Percentiles rank a stretch among this genome's conserved stretches.
phyloP scores from a whole-genome alignment of 2,797 vertebrate genomes.

The Acanthurus lineatus region DNA sequence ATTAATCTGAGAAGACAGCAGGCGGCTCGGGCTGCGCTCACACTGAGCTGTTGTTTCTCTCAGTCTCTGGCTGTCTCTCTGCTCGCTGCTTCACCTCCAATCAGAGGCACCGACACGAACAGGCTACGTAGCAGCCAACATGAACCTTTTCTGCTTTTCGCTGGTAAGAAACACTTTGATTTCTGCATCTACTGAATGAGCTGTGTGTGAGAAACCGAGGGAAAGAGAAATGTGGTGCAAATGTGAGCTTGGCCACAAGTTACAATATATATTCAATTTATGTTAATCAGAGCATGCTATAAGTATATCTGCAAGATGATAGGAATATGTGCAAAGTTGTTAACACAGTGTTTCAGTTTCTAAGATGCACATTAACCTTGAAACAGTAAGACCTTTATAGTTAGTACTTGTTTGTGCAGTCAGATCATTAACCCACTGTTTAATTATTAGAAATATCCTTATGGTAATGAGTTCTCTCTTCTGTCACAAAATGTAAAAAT shows the following conservation, averaged over 20 bases:
- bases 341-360: neutral
- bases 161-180: conserved; percentile 87
- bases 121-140: conserved; percentile 66
- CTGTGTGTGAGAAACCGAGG: neutral
- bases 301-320: neutral
- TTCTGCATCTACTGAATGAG: neutral
- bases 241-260: neutral
- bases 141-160: conserved; percentile 99
- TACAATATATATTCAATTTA: neutral
- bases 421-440: neutral
- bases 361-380: neutral
- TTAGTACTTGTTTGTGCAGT: neutral
- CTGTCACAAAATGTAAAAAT: neutral
- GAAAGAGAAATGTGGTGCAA: conserved; percentile 1
- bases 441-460: neutral
- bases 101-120: conserved; percentile 19
- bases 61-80: conserved; percentile 65
- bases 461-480: conserved; percentile 1
- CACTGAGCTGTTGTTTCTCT: conserved; percentile 73
- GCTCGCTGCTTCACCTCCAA: conserved; percentile 45
- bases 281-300: neutral
- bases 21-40: conserved; percentile 84
- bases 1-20: conserved; percentile 92
- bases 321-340: neutral
- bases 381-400: neutral